A percentile compares a stretch with the other conserved stretches of the same genome.
Conservation (phyloP, 2,888 invertebrate genomes). For the Cryptus viduatorius region DNA sequence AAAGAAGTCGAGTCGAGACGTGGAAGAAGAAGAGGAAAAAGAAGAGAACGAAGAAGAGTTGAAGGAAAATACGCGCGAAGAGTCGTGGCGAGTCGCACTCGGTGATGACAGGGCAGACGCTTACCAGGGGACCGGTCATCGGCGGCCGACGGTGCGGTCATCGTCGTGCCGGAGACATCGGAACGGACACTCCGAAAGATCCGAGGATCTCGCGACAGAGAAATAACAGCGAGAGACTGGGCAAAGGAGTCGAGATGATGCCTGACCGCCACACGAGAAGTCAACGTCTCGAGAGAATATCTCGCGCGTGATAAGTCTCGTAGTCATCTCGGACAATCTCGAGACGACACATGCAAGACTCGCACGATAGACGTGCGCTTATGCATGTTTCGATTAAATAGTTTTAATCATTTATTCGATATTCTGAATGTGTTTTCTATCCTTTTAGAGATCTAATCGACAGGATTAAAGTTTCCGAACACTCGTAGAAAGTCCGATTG, state of each 20-base stretch:
- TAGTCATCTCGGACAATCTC: neutral
- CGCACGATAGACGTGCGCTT: neutral
- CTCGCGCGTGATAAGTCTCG: neutral
- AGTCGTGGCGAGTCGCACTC: slow-evolving; percentile 28
- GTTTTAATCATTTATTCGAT: no score
- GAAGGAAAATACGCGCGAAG: slow-evolving; percentile 32
- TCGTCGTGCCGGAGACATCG: slow-evolving; percentile 31
- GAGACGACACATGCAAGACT: neutral
- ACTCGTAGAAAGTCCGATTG: no score
- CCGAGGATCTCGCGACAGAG: slow-evolving; percentile 26
- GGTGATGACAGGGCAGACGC: slow-evolving; percentile 47
- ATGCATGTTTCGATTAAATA: neutral
- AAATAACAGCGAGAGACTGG: slow-evolving; percentile 6
- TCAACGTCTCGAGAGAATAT: slow-evolving; percentile 30
- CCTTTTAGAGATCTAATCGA: no score
- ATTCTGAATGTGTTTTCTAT: no score
- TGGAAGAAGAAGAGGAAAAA: slow-evolving; percentile 12
- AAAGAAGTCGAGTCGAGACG: neutral
- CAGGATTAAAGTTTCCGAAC: no score
- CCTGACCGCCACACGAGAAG: slow-evolving; percentile 29
- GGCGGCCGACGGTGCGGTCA: slow-evolving; percentile 24
- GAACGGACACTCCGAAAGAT: slow-evolving; percentile 49
- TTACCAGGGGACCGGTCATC: slow-evolving; percentile 43
- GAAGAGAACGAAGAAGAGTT: slow-evolving; percentile 8
- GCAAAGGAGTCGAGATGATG: slow-evolving; percentile 20